phyloP scores from a whole-genome alignment of 2,797 vertebrate genomes.

The Alfaro cultratus region DNA sequence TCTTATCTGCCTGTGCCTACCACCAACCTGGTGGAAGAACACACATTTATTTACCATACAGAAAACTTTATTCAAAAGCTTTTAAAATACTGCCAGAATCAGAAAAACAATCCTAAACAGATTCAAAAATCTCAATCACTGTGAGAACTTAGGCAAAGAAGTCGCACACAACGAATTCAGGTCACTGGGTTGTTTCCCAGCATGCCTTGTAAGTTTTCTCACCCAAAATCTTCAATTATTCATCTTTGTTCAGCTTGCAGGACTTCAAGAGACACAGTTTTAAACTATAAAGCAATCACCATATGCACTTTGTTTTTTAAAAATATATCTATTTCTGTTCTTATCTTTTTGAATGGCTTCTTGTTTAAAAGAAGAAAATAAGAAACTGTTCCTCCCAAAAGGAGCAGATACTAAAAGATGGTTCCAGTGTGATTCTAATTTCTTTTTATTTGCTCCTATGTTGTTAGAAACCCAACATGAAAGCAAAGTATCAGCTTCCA shows the following conservation, averaged over 20 bases:
- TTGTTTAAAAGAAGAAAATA: slow-evolving; percentile 3
- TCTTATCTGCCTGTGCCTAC: neutral
- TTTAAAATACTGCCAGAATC: neutral
- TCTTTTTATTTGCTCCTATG: neutral
- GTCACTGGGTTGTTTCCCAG: slow-evolving; percentile 75
- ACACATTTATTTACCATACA: neutral
- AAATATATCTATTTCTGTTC: neutral
- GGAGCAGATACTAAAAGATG: neutral
- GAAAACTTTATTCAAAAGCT: slow-evolving; percentile 3
- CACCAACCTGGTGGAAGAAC: slow-evolving; percentile 29
- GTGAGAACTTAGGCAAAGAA: slow-evolving; percentile 16
- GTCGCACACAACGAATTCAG: slow-evolving; percentile 63
- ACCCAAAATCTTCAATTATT: slow-evolving; percentile 77
- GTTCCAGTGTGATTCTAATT: neutral
- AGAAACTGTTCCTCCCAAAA: neutral
- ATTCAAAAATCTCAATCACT: neutral
- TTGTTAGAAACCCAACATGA: neutral
- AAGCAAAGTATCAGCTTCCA: neutral
- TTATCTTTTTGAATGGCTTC: slow-evolving; percentile 3
- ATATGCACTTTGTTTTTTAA: slow-evolving; percentile 35
- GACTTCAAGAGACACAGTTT: slow-evolving; percentile 40
- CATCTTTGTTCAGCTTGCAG: slow-evolving; percentile 52
- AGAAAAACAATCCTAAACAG: slow-evolving; percentile 16
- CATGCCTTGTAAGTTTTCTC: slow-evolving; percentile 53
- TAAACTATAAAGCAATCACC: slow-evolving; percentile 33